Evolutionary conservation across 2,888 invertebrate species (phyloP).

Genomic region (Andrena dorsata): DNA sequence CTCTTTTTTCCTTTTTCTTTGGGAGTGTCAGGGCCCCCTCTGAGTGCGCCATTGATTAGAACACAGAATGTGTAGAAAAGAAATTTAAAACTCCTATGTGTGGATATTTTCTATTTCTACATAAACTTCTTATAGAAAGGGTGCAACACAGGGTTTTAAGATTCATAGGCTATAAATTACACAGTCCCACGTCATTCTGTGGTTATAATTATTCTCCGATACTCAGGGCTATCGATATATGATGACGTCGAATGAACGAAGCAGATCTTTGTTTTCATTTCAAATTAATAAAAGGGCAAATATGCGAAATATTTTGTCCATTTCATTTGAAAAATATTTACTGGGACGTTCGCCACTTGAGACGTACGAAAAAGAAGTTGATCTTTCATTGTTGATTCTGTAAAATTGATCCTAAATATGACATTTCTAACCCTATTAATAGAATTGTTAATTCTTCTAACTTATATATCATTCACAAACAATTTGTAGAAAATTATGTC

Average conservation of each 20-base stretch:
- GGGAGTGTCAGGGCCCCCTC: too few species aligned
- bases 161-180: background rate
- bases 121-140: background rate
- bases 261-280: background rate
- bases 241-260: background rate
- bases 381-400: background rate
- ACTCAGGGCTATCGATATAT: background rate
- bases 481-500: background rate
- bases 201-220: background rate
- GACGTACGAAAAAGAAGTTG: background rate
- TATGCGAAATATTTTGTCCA: background rate
- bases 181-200: background rate
- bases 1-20: too few species aligned
- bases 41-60: too few species aligned
- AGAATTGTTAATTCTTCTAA: background rate
- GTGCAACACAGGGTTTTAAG: background rate
- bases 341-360: background rate
- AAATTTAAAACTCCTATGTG: too few species aligned
- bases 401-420: background rate
- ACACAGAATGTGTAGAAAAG: too few species aligned
- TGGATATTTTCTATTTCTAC: too few species aligned
- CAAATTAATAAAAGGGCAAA: background rate
- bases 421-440: background rate
- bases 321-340: background rate
- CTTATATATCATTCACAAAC: background rate